These are phyloP conservation scores for Platichthys flesus DNA, from an alignment of 2,113 vertebrate species.

Conservation along the genomic window DNA sequence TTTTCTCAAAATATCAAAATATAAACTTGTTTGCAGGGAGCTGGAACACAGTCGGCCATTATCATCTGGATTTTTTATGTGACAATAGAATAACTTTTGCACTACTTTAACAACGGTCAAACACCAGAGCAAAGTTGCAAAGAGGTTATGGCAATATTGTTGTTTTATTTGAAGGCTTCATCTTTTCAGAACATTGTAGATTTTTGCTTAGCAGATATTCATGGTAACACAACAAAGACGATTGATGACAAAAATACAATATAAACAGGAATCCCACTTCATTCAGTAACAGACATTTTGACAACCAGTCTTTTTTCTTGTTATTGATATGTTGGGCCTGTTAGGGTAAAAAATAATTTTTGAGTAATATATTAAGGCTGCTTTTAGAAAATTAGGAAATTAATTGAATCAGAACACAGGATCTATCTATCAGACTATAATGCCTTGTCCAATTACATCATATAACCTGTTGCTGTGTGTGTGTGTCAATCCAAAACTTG, in stretches of 20 bases:
- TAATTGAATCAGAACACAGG: neutral
- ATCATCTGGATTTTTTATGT: neutral
- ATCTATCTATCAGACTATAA: neutral
- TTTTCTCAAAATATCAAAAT: neutral
- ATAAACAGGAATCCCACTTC: too few relatives aligned
- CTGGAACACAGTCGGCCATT: too few relatives aligned
- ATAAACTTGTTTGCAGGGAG: neutral
- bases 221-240: neutral
- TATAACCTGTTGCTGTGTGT: neutral
- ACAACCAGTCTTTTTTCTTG: too few relatives aligned
- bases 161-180: conserved; percentile 42
- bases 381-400: conserved; percentile 13
- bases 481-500: neutral
- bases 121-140: neutral
- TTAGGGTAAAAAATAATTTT: too few relatives aligned
- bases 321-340: too few relatives aligned
- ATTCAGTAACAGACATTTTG: too few relatives aligned
- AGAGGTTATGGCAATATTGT: conserved; percentile 3
- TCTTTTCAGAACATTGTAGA: conserved; percentile 13
- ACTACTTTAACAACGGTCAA: neutral
- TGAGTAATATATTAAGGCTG: neutral
- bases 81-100: too few relatives aligned
- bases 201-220: neutral
- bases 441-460: neutral
- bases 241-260: neutral